phyloP scores from a whole-genome alignment of 1,140 invertebrate genomes.

The Ceratina calcarata region DNA sequence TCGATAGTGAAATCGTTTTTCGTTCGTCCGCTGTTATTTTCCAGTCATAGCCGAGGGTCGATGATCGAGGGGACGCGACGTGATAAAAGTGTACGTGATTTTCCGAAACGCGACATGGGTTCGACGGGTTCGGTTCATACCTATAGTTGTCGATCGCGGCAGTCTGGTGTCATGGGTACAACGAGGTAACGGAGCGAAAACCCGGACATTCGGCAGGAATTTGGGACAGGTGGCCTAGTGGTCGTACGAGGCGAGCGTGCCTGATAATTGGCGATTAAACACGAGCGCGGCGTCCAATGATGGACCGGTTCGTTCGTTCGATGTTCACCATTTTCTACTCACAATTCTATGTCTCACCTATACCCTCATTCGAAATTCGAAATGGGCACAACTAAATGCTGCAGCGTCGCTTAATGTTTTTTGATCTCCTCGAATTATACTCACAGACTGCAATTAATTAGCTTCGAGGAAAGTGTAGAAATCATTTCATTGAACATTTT shows the following conservation, averaged over 20 bases:
- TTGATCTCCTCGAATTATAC: background rate
- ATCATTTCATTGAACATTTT: too few relatives aligned
- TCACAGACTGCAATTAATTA: too few relatives aligned
- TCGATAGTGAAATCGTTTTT: slow-evolving; percentile 14
- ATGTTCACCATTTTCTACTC: slow-evolving; percentile 38
- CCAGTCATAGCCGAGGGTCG: background rate
- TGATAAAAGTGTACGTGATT: background rate
- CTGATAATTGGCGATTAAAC: slow-evolving; percentile 66
- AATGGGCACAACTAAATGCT: background rate
- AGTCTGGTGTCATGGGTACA: slow-evolving; percentile 36
- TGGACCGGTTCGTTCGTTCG: slow-evolving; percentile 30
- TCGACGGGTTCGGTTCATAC: slow-evolving; percentile 36
- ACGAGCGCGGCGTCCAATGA: slow-evolving; percentile 52
- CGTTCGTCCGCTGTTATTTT: background rate
- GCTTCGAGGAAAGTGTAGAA: too few relatives aligned
- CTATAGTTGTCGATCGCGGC: slow-evolving; percentile 43
- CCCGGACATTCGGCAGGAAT: slow-evolving; percentile 68
- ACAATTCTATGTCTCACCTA: slow-evolving; percentile 12
- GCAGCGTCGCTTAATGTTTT: background rate
- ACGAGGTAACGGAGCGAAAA: slow-evolving; percentile 68
- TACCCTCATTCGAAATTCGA: background rate
- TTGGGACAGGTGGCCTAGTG: slow-evolving; percentile 70
- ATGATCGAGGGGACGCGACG: background rate
- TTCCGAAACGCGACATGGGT: slow-evolving; percentile 1
- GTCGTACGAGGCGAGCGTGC: slow-evolving; percentile 54